These are phyloP conservation scores for Procambarus clarkii DNA, from an alignment of 1,140 invertebrate genomes.

Conservation along the genomic window DNA sequence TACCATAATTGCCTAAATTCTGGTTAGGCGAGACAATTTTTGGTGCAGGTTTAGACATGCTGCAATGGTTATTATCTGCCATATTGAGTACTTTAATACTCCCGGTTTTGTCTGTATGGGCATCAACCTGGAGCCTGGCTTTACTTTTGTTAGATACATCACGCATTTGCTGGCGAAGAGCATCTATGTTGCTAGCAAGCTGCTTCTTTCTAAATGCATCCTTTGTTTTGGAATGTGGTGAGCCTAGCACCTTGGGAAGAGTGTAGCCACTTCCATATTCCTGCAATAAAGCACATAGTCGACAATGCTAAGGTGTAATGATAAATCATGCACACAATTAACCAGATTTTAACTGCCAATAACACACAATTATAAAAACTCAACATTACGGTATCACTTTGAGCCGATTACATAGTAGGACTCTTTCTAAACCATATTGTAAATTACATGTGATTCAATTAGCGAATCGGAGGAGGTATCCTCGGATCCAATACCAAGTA, in stretches of 20 bases:
- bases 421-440: no score
- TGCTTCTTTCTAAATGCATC: constrained; percentile 8
- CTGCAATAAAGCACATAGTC: background rate
- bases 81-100: background rate
- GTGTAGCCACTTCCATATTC: constrained; percentile 24
- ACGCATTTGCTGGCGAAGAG: constrained; percentile 23
- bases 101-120: background rate
- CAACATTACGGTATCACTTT: no score
- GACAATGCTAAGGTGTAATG: background rate
- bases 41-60: background rate
- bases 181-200: constrained; percentile 36
- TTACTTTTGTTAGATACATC: constrained; percentile 8
- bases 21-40: background rate
- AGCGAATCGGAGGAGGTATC: no score
- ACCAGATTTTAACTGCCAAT: no score
- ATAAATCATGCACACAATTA: no score
- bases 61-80: background rate
- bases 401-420: no score
- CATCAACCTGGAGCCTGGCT: background rate
- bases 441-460: no score
- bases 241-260: constrained; percentile 17
- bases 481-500: no score
- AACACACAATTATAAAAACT: no score
- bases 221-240: constrained; percentile 26
- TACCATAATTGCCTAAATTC: background rate